These are phyloP conservation scores for Chlamydotis undulata DNA, from an alignment of 2,113 vertebrate genomes.

Conservation along the genomic window DNA sequence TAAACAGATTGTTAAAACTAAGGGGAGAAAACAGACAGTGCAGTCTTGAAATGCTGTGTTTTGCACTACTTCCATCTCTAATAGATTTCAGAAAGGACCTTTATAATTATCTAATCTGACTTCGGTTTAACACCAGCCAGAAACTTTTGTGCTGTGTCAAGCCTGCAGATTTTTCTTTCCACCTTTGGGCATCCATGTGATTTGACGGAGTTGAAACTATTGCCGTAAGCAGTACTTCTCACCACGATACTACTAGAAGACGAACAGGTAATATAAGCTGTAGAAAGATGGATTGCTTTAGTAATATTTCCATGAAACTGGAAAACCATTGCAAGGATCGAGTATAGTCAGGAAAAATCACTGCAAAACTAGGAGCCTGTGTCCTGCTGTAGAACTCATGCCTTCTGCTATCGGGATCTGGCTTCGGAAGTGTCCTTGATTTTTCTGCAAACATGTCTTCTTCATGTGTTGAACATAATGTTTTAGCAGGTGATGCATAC, in stretches of 20 bases:
- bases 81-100: neutral
- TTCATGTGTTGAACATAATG: neutral
- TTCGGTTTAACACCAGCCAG: neutral
- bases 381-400: neutral
- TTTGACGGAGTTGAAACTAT: neutral
- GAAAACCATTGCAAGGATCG: neutral
- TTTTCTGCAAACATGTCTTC: neutral
- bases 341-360: neutral
- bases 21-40: neutral
- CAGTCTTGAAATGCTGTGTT: neutral
- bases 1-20: conserved; percentile 49
- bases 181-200: neutral
- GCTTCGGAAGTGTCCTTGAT: neutral
- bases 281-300: conserved; percentile 24
- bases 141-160: neutral
- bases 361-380: neutral
- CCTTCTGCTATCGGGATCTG: conserved; percentile 29
- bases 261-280: neutral
- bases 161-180: neutral
- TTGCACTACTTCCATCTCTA: neutral
- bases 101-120: neutral
- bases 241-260: neutral
- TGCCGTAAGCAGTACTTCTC: neutral
- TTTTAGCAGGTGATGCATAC: neutral
- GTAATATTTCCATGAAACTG: conserved; percentile 33